Evolutionary conservation across 2,113 vertebrate genomes (phyloP).

Genomic region (Lasiurus cinereus): DNA sequence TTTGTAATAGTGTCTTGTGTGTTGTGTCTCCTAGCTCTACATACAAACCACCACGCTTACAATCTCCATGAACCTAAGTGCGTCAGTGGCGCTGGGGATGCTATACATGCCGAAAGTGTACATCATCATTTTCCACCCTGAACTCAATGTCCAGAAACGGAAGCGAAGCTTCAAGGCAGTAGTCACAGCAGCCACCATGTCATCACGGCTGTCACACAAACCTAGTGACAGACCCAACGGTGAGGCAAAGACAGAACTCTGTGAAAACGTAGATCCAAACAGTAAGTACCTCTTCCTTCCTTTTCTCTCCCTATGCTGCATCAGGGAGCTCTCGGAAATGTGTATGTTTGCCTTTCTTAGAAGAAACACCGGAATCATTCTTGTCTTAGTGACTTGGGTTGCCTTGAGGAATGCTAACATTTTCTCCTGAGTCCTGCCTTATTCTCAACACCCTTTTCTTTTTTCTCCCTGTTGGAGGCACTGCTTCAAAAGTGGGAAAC

Average conservation of each 20-base stretch:
- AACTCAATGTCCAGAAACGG: conserved; percentile 97
- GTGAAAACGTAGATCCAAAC: conserved; percentile 95
- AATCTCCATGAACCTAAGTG: conserved; percentile 99
- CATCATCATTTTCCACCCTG: conserved; percentile 99
- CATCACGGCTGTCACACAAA: conserved; percentile 96
- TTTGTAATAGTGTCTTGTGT: conserved; percentile 85
- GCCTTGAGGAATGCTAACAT: background rate
- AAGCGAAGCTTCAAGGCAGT: conserved; percentile 98
- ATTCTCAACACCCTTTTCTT: background rate
- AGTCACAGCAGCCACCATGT: conserved; percentile 97
- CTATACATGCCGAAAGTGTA: conserved; percentile 99
- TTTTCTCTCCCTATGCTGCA: background rate
- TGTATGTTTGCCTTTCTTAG: background rate
- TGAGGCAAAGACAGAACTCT: conserved; percentile 98
- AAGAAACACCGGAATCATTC: fast-evolving
- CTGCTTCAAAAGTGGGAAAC: background rate
- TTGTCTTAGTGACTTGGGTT: background rate
- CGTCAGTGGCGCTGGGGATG: conserved; percentile 97
- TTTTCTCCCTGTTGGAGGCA: background rate
- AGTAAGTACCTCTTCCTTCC: conserved; percentile 90
- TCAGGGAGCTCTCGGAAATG: background rate
- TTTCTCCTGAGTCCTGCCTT: background rate
- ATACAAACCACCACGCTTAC: conserved; percentile 98
- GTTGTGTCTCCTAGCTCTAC: conserved; percentile 92
- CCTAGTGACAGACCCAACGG: conserved; percentile 97